Evolutionary conservation across 2,888 invertebrate species (phyloP), one percentile per base, ranked within the genome.

Genomic region (Quadroppia sp.): DNA sequence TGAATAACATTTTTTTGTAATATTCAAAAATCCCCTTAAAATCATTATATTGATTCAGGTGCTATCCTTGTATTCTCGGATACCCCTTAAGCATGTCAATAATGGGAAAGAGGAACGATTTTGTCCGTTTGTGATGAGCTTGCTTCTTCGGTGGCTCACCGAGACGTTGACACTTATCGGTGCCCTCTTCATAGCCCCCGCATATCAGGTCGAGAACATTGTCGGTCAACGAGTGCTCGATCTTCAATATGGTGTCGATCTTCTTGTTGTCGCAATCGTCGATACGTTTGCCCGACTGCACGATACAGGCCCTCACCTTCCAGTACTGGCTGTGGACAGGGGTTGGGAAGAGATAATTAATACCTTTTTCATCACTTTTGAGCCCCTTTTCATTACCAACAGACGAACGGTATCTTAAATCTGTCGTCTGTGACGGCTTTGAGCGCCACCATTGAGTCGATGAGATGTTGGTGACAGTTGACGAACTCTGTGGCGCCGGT

Each of bases 151-250:
- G 64, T n/a, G 64, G 11, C 20, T 40, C 40, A 1, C 64, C 64
- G 32, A 64, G 36, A 4, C n/a, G 9, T 9, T 36, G 32, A 20
- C 64, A 64, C 32, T 36, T 64, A 30, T 64, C 64, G 20, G 64
- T 36, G 13, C 64, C 64, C n/a, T 64, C 64, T 64, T 64, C 64
- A 64, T 64, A 64, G 20, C 40, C 64, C 1, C 64, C 64, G n/a
- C 64, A 64, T n/a, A 64, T 11, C 64, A 64, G n/a, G n/a, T 64
- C 64, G 9, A 64, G n/a, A 2, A 64, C 64, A 59, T 64, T 64
- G 32, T 40, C 64, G 3, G 32, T 64, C 40, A 64, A n/a, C 30
- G 64, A 64, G 17, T 64, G 32, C 4, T 15, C 20, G 36, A 36
- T 30, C 20, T 64, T 40, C 36, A 36, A 36, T 1, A 64, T 40